A percentile compares a stretch with the other conserved stretches of the same genome.
Evolutionary conservation across 2,888 invertebrate species (phyloP).

Genomic region (Zhuqinia jingwanae): DNA sequence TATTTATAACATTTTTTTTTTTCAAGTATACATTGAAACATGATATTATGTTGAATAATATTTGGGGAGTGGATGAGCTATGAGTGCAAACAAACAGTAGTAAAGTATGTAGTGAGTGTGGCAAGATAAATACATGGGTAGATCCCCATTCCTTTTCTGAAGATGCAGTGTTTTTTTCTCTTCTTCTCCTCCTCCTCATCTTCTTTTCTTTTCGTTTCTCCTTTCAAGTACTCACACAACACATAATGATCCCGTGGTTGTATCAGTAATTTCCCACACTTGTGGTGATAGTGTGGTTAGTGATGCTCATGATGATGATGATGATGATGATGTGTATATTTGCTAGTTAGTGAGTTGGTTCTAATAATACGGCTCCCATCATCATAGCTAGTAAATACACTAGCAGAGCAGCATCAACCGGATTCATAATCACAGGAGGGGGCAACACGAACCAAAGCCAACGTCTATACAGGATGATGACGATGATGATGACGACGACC

Average conservation of each 20-base stretch:
- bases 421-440: constrained; percentile 56
- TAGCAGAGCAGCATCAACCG: neutral
- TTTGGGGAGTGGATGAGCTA: too few relatives aligned
- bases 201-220: neutral
- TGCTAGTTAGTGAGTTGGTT: neutral
- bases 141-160: too few relatives aligned
- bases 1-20: too few relatives aligned
- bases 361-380: constrained; percentile 30
- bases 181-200: neutral
- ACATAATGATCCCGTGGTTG: constrained; percentile 30
- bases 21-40: too few relatives aligned
- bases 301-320: too few relatives aligned
- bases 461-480: neutral
- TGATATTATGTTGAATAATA: too few relatives aligned
- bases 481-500: neutral
- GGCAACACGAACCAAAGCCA: constrained; percentile 26
- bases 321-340: constrained; percentile 29
- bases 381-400: neutral
- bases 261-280: constrained; percentile 58
- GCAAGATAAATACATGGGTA: too few relatives aligned
- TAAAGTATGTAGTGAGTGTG: neutral
- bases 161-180: neutral
- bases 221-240: constrained; percentile 8
- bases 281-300: constrained; percentile 7
- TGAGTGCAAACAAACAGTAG: neutral